Evolutionary conservation across 2,888 invertebrate genomes (phyloP).

Genomic region (Odontocolon sp.): DNA sequence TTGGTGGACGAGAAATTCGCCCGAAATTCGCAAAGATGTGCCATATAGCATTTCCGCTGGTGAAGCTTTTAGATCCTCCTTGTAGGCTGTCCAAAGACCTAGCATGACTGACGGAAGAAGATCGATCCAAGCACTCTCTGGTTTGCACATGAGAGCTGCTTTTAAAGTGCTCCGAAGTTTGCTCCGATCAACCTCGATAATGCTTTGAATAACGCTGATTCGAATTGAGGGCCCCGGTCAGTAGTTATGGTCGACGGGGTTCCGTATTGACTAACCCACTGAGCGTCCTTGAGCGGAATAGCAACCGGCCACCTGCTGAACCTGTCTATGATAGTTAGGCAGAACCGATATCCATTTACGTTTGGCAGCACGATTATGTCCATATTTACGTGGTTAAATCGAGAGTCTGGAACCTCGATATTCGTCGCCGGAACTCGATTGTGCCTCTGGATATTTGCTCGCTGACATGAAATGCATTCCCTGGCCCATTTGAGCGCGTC

Average conservation of each 20-base stretch:
- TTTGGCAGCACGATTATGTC: constrained; percentile 12
- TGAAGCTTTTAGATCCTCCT: constrained; percentile 38
- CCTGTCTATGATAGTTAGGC: constrained; percentile 26
- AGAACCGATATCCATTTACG: constrained; percentile 23
- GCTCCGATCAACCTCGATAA: constrained; percentile 3
- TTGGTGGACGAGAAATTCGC: constrained; percentile 42
- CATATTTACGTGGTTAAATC: constrained; percentile 17
- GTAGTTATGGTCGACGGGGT: constrained; percentile 18
- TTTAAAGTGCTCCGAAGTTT: constrained; percentile 66
- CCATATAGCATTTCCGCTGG: constrained; percentile 52
- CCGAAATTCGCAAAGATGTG: constrained; percentile 44
- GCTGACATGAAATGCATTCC: constrained; percentile 60
- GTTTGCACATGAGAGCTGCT: constrained; percentile 63
- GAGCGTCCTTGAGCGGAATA: constrained; percentile 24
- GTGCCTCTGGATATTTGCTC: constrained; percentile 54
- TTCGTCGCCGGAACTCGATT: constrained; percentile 5
- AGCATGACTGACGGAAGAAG: constrained; percentile 62
- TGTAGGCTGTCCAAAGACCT: constrained; percentile 33
- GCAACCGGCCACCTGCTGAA: constrained; percentile 23
- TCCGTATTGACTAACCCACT: not conserved
- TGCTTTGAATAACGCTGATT: constrained; percentile 7
- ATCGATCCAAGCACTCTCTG: constrained; percentile 51
- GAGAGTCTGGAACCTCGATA: constrained; percentile 24
- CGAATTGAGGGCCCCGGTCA: constrained; percentile 22
- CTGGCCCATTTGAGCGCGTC: constrained; percentile 59